A percentile compares a stretch with the other conserved stretches of the same genome.
Evolutionary conservation across 2,113 vertebrate species (phyloP).

Genomic region (Syrrhaptes paradoxus): DNA sequence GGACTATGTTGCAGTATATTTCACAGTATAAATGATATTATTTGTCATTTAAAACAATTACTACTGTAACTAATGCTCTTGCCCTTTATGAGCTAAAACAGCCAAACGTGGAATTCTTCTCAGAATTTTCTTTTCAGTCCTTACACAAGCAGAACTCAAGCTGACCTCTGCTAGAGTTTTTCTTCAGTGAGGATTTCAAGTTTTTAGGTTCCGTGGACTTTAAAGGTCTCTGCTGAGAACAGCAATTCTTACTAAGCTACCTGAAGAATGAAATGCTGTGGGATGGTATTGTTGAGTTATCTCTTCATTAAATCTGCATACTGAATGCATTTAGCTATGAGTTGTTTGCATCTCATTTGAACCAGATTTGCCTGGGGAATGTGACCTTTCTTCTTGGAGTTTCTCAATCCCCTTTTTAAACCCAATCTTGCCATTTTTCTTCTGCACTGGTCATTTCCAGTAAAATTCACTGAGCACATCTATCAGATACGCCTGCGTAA

Average conservation of each 20-base stretch:
- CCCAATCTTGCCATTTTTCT: background rate
- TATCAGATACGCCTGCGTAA: background rate
- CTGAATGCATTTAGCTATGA: background rate
- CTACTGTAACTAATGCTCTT: background rate
- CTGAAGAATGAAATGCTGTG: constrained; percentile 7
- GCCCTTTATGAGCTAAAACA: background rate
- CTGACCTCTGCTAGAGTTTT: background rate
- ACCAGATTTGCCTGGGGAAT: background rate
- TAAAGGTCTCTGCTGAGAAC: background rate
- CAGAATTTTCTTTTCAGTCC: background rate
- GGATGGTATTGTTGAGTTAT: background rate
- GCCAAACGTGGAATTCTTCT: background rate
- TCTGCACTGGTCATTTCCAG: background rate
- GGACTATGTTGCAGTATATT: background rate
- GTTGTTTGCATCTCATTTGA: constrained; percentile 5
- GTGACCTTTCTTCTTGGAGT: background rate
- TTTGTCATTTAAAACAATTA: background rate
- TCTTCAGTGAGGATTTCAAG: background rate
- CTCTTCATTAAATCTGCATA: background rate
- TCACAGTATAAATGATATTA: background rate
- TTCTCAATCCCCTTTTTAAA: background rate
- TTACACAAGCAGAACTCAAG: background rate
- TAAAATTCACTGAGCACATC: background rate
- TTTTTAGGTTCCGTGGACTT: background rate
- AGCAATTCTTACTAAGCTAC: background rate